Conservation (phyloP, 2,888 invertebrate genomes). For the Polietes domitor region DNA sequence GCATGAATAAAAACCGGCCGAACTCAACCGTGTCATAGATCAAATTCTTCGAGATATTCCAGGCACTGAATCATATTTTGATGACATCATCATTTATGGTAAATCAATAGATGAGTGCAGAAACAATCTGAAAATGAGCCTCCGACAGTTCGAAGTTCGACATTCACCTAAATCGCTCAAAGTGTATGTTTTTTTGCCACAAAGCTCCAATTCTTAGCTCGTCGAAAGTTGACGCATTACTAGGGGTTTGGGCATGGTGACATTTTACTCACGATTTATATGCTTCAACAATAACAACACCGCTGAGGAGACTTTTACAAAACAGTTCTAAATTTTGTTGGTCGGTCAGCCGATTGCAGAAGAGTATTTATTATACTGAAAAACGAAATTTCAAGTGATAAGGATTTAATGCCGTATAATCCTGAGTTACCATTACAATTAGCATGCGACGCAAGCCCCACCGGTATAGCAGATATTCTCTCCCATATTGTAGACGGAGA, state of each 20-base stretch:
- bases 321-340: conserved; percentile 17
- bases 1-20: conserved; percentile 5
- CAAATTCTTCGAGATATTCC: conserved; percentile 57
- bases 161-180: conserved; percentile 48
- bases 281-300: conserved; percentile 25
- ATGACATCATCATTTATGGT: conserved; percentile 19
- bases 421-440: conserved; percentile 42
- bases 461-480: conserved; percentile 47
- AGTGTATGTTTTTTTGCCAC: conserved; percentile 44
- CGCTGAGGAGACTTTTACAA: not conserved
- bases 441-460: conserved; percentile 59
- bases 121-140: conserved; percentile 44
- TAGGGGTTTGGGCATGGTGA: conserved; percentile 54
- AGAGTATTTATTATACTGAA: conserved; percentile 46
- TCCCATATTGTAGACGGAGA: conserved; percentile 30
- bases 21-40: conserved; percentile 58
- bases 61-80: conserved; percentile 35
- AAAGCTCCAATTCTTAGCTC: conserved; percentile 45
- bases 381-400: conserved; percentile 43
- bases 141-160: conserved; percentile 50
- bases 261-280: conserved; percentile 33
- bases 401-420: conserved; percentile 55
- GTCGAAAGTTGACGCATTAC: conserved; percentile 37
- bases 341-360: conserved; percentile 47
- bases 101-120: conserved; percentile 6